These are phyloP conservation scores for Sthenelais limicola DNA, from an alignment of 2,888 invertebrate genomes.

Conservation along the genomic window DNA sequence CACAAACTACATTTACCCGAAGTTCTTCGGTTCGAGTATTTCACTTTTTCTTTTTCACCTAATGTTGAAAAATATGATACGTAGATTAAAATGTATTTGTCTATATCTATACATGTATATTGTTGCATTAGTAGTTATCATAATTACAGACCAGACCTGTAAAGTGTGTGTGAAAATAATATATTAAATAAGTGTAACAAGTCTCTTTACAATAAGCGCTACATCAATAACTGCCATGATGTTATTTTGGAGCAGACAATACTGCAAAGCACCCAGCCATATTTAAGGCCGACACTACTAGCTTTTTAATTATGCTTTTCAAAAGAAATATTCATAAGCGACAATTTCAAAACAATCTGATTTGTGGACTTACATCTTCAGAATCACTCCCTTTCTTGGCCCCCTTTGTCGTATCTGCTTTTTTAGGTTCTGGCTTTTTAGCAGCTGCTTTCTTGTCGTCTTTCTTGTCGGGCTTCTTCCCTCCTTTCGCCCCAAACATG, in stretches of 20 bases:
- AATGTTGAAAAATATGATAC: conserved; percentile 7
- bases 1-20: too few relatives aligned
- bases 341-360: too few relatives aligned
- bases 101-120: not conserved
- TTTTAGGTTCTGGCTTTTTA: conserved; percentile 24
- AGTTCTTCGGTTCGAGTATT: not conserved
- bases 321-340: too few relatives aligned
- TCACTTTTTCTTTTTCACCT: conserved; percentile 39
- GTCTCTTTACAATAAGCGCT: not conserved
- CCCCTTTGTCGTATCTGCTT: conserved; percentile 6
- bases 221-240: not conserved
- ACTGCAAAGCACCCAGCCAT: too few relatives aligned
- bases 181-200: not conserved
- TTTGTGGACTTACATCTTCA: conserved; percentile 35
- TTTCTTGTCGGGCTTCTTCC: conserved; percentile 7
- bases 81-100: not conserved
- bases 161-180: not conserved
- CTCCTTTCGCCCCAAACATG: conserved; percentile 4
- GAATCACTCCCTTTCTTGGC: conserved; percentile 36
- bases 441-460: not conserved
- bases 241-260: too few relatives aligned
- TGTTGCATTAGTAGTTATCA: not conserved
- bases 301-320: too few relatives aligned
- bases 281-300: too few relatives aligned
- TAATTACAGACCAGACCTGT: not conserved